phyloP scores from a whole-genome alignment of 2,888 invertebrate genomes.

The Aleiodes testaceus region DNA sequence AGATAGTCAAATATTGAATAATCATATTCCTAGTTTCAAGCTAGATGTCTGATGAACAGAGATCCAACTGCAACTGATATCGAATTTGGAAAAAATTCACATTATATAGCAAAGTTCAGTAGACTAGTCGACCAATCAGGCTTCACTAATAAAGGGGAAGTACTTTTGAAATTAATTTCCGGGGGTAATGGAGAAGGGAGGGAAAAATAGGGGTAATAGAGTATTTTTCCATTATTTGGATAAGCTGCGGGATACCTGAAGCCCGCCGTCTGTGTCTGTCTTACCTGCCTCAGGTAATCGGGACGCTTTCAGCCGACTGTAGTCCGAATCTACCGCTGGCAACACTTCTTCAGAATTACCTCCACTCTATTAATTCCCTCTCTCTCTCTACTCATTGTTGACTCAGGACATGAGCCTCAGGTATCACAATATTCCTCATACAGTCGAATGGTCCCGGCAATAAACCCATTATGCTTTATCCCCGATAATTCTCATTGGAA shows the following conservation, averaged over 20 bases:
- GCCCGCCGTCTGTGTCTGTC: neutral
- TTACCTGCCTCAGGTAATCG: slow-evolving; percentile 28
- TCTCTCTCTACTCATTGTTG: neutral
- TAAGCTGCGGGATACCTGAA: slow-evolving; percentile 3
- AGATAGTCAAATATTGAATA: too few relatives aligned
- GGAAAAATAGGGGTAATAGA: neutral
- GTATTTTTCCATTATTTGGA: neutral
- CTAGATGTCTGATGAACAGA: too few relatives aligned
- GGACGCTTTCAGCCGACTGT: neutral
- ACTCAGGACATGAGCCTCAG: too few relatives aligned
- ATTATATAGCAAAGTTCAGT: too few relatives aligned
- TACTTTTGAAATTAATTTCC: neutral
- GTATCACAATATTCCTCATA: too few relatives aligned
- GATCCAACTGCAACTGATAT: too few relatives aligned
- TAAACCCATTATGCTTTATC: too few relatives aligned
- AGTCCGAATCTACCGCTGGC: slow-evolving; percentile 1
- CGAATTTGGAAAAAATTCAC: too few relatives aligned
- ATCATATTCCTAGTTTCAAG: too few relatives aligned
- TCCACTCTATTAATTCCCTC: neutral
- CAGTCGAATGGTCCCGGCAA: too few relatives aligned
- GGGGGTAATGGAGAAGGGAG: neutral
- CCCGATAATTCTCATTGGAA: neutral
- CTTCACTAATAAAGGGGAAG: too few relatives aligned
- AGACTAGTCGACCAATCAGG: too few relatives aligned
- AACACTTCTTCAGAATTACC: slow-evolving; percentile 3